phyloP scores from a whole-genome alignment of 2,113 vertebrate genomes.

The Marmota flaviventris region DNA sequence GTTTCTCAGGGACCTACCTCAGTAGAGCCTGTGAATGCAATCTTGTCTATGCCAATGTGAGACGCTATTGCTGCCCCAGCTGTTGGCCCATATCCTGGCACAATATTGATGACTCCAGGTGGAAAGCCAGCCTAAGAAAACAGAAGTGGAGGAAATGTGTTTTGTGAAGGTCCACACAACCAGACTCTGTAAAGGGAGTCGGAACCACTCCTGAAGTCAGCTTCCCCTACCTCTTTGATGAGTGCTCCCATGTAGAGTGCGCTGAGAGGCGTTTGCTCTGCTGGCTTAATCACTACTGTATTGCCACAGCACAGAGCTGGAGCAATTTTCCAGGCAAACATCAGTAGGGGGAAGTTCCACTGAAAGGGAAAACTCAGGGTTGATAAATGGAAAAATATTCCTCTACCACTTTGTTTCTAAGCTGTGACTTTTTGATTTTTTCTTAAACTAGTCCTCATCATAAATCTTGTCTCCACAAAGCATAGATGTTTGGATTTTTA shows the following conservation, averaged over 20 bases:
- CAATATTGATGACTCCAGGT: constrained; percentile 99
- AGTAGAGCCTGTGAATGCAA: constrained; percentile 98
- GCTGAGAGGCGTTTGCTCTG: constrained; percentile 98
- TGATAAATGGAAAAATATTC: constrained; percentile 84
- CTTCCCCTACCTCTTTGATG: constrained; percentile 95
- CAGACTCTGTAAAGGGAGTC: constrained; percentile 46
- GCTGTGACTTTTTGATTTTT: constrained; percentile 84
- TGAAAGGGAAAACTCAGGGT: constrained; percentile 85
- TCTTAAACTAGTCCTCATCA: constrained; percentile 80
- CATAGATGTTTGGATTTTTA: constrained; percentile 68
- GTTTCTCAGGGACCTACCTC: constrained; percentile 90
- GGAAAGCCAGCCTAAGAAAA: constrained; percentile 98
- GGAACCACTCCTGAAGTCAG: constrained; percentile 5
- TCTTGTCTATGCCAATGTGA: constrained; percentile 98
- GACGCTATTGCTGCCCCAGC: constrained; percentile 96
- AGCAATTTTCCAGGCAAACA: constrained; percentile 99
- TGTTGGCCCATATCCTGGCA: constrained; percentile 98
- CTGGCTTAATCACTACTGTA: constrained; percentile 97
- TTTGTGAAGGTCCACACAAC: constrained; percentile 86
- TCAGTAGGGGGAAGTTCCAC: constrained; percentile 99
- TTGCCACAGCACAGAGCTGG: constrained; percentile 98
- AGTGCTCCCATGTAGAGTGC: constrained; percentile 97
- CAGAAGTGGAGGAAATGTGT: constrained; percentile 89
- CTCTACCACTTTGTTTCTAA: constrained; percentile 81
- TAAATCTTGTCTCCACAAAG: constrained; percentile 84